Evolutionary conservation across 37 sponge, comb jelly and placozoan genomes (phyloP).

Genomic region (Halisarca cf. caerulea): DNA sequence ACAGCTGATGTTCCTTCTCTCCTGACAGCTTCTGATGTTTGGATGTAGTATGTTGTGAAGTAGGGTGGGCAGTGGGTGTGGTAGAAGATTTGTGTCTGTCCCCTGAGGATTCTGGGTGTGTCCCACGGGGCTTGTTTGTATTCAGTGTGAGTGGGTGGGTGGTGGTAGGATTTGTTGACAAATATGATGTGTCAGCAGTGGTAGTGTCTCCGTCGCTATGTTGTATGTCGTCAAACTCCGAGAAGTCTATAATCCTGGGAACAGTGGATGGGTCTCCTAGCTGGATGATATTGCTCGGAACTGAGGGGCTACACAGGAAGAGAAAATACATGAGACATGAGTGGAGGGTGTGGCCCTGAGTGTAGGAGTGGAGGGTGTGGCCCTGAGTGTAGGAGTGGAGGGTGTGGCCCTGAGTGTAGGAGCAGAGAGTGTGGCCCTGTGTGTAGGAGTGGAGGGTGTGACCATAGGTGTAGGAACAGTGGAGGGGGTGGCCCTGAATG

Average conservation of each 20-base stretch:
- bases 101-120: not conserved
- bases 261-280: slow-evolving; percentile 5
- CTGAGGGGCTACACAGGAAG: not conserved
- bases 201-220: not conserved
- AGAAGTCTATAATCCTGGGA: slow-evolving; percentile 9
- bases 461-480: not conserved
- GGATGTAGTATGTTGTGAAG: too few relatives aligned
- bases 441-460: too few relatives aligned
- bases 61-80: too few relatives aligned
- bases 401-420: too few relatives aligned
- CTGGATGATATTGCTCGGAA: not conserved
- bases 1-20: too few relatives aligned
- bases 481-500: not conserved
- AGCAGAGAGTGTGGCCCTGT: too few relatives aligned
- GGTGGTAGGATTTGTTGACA: not conserved
- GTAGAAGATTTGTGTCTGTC: too few relatives aligned
- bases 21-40: too few relatives aligned
- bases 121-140: not conserved
- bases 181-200: not conserved
- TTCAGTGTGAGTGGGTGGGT: not conserved
- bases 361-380: too few relatives aligned
- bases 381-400: too few relatives aligned
- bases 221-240: not conserved
- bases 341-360: not conserved
- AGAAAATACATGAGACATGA: not conserved